Percentiles rank a stretch among this genome's conserved stretches.
phyloP scores from a whole-genome alignment of 2,888 invertebrate species.

The Fragum whitleyi region DNA sequence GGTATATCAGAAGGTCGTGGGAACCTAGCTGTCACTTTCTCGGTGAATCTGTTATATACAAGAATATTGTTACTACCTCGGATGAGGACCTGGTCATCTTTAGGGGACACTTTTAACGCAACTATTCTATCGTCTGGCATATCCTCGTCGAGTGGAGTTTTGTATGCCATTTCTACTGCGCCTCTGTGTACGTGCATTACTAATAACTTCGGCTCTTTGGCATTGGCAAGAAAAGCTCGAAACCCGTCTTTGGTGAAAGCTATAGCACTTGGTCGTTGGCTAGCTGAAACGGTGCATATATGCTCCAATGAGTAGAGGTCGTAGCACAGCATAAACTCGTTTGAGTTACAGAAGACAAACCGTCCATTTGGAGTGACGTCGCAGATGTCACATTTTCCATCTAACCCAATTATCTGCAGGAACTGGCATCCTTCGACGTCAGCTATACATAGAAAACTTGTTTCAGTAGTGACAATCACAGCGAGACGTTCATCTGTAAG shows the following conservation, averaged over 20 bases:
- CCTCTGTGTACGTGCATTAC: constrained; percentile 79
- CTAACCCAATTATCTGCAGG: constrained; percentile 79
- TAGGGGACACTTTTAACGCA: constrained; percentile 72
- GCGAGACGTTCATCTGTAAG: constrained; percentile 78
- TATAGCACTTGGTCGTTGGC: constrained; percentile 73
- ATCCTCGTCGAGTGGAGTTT: constrained; percentile 74
- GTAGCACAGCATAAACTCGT: constrained; percentile 77
- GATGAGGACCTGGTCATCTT: constrained; percentile 74
- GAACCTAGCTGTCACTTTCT: constrained; percentile 77
- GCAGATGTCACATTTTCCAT: constrained; percentile 79
- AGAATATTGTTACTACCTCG: constrained; percentile 75
- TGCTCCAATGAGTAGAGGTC: constrained; percentile 79
- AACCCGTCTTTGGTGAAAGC: constrained; percentile 77
- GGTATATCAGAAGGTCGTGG: constrained; percentile 79
- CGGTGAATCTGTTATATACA: constrained; percentile 78
- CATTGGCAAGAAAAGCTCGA: constrained; percentile 77
- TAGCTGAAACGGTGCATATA: constrained; percentile 73
- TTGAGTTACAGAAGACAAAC: constrained; percentile 81
- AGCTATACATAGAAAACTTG: constrained; percentile 82
- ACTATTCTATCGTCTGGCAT: constrained; percentile 69
- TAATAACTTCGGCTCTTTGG: constrained; percentile 75
- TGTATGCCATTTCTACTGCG: constrained; percentile 80
- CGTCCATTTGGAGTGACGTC: constrained; percentile 78
- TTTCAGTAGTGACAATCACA: constrained; percentile 80
- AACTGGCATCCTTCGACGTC: constrained; percentile 77